A percentile compares a stretch with the other conserved stretches of the same genome.
These are phyloP conservation scores for Rhamnusium bicolor DNA, from an alignment of 2,888 invertebrate species.

Conservation along the genomic window DNA sequence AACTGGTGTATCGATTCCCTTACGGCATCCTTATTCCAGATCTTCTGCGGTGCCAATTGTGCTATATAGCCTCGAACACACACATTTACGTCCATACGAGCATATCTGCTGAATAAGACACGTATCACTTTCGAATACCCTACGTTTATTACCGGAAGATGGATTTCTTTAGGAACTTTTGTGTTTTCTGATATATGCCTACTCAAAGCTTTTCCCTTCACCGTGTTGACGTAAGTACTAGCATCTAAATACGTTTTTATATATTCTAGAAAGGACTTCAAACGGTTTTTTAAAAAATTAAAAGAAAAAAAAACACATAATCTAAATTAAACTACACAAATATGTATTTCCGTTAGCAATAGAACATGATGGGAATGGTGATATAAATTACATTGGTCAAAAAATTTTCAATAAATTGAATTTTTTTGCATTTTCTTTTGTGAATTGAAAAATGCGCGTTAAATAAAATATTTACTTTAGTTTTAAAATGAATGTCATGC, in stretches of 20 bases:
- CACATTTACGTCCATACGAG: slow-evolving; percentile 8
- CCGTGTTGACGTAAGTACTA: not conserved
- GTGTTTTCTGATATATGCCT: not conserved
- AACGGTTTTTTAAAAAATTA: too few relatives aligned
- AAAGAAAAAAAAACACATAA: too few relatives aligned
- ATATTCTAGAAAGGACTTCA: not conserved
- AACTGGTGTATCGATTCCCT: slow-evolving; percentile 14
- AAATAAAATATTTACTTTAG: too few relatives aligned
- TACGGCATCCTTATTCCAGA: slow-evolving; percentile 17
- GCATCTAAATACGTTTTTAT: not conserved
- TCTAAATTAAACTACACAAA: not conserved
- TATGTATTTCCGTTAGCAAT: too few relatives aligned
- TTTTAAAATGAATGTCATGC: too few relatives aligned
- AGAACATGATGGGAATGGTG: too few relatives aligned
- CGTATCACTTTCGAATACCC: slow-evolving; percentile 1
- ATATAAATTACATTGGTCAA: too few relatives aligned
- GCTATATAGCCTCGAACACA: not conserved
- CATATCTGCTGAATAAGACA: not conserved
- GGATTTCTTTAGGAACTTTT: not conserved
- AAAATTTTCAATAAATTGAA: too few relatives aligned
- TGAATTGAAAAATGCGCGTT: too few relatives aligned
- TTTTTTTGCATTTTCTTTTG: too few relatives aligned
- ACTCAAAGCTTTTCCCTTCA: not conserved
- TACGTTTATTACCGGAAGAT: not conserved
- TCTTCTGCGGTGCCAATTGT: slow-evolving; percentile 28